Evolutionary conservation across 2,888 invertebrate species (phyloP), one percentile per base, ranked within the genome.

Genomic region (Napeogenes sylphis): DNA sequence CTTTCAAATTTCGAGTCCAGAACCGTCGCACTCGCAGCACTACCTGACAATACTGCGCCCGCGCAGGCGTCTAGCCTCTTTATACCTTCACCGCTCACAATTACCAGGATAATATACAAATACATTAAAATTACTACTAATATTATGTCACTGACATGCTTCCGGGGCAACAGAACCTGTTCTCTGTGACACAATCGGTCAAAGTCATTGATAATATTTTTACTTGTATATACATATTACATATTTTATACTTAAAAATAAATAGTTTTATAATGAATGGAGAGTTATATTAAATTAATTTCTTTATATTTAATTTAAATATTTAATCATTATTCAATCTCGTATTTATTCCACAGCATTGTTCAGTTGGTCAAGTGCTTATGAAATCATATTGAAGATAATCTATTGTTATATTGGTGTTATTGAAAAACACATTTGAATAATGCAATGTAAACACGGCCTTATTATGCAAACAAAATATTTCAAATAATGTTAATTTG

Each of bases 21-120:
- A 70, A 69, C 68, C 73, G 77, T 73, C 73, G 74, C 73, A 72
- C 75, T 73, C 80, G 63, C 68, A 65, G 59, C 61, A 68, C 72
- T 60, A 65, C 64, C 69, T 62, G 67, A 75, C 80, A 80, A 85
- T 82, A 79, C 85, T 78, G 81, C 85, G 86, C 75, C 72, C 82
- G 86, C 88, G 86, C 79, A 73, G 63, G 62, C 62, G 56, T 71
- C 72, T 64, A 73, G 74, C 71, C 78, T 78, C 84, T 89, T 86
- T 89, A 89, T 89, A 88, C 78, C 76, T 68, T 66, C 54, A 63
- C 68, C 71, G 68, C 68, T 67, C 71, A 63, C 64, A 59, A 54
- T 63, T 63, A 66, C 60, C 45, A 32, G 62, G 65, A 68, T 62
- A 65, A 58, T 58, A 59, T 66, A 57, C 62, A 65, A 65, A 65